Evolutionary conservation across 2,888 invertebrate species (phyloP), one percentile per base, ranked within the genome.

Genomic region (Ernsta delagoae): DNA sequence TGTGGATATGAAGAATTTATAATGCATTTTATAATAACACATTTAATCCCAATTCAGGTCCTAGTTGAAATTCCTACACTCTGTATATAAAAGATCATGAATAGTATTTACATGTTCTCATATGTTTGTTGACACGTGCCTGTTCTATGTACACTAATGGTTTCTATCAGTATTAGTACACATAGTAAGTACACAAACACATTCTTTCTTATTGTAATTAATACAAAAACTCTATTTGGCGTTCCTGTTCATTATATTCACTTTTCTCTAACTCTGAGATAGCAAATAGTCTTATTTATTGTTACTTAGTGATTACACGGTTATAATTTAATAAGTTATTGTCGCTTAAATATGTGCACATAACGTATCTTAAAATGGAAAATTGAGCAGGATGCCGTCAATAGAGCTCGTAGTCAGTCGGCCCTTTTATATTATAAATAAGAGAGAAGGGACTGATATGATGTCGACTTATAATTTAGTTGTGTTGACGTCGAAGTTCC

Each of bases 131-230:
- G 75, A 76, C 70, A 66, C 65, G 70, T 71, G 60, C 65, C 64
- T 65, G 50, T 54, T 56, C 57, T 69, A 57, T 63, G 72, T 74
- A 74, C 73, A 79, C 75, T 78, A 77, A 80, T 74, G 66, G 0
- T 36, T 54, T 31, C 60, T 61, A 76, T 36, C 6, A 76, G 64
- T 74, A 80, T 81, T 80, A 76, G 78, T 79, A 74, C 70, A 80
- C 79, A 77, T n/a, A n/a, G n/a, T n/a, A n/a, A n/a, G n/a, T n/a
- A n/a, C n/a, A n/a, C n/a, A n/a, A n/a, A n/a, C 36, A 36, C 74
- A 77, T 69, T 76, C 70, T 73, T 70, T 72, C 72, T 74, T 75
- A 74, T 74, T 75, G 31, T 53, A 59, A 53, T 65, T 45, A 65
- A 65, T 59, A 50, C 54, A 71, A 67, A 5, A 39, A 7, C 5